phyloP scores from a whole-genome alignment of 1,140 invertebrate genomes.

The Eumaeus atala region DNA sequence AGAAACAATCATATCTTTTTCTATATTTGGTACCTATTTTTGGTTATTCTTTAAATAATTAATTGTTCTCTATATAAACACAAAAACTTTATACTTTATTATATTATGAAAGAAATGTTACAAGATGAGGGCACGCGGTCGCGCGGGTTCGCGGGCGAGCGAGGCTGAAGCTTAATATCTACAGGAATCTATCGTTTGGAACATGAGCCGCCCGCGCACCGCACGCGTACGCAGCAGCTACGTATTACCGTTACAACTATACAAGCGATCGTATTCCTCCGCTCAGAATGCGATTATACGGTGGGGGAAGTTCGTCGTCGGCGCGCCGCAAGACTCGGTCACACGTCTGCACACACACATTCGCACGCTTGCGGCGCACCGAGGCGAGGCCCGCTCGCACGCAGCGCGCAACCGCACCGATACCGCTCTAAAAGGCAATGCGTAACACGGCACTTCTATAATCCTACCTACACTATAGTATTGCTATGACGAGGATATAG shows the following conservation, averaged over 20 bases:
- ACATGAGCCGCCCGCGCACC: slow-evolving; percentile 28
- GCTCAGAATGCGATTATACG: slow-evolving; percentile 56
- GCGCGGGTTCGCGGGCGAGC: slow-evolving; percentile 43
- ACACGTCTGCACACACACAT: slow-evolving; percentile 22
- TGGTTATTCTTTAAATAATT: slow-evolving; percentile 68
- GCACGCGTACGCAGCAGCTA: slow-evolving; percentile 22
- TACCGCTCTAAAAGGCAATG: slow-evolving; percentile 26
- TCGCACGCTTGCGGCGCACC: slow-evolving; percentile 23
- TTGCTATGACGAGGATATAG: slow-evolving; percentile 46
- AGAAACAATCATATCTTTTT: slow-evolving; percentile 66
- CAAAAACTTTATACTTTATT: slow-evolving; percentile 72
- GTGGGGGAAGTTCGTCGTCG: slow-evolving; percentile 30
- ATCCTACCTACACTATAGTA: slow-evolving; percentile 51
- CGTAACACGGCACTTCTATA: slow-evolving; percentile 30
- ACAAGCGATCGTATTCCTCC: slow-evolving; percentile 54
- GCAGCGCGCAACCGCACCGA: slow-evolving; percentile 24
- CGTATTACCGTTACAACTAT: slow-evolving; percentile 20
- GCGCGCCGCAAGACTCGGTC: slow-evolving; percentile 17
- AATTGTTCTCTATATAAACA: slow-evolving; percentile 67
- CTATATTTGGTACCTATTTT: slow-evolving; percentile 74
- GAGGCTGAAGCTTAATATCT: slow-evolving; percentile 40
- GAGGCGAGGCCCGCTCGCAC: slow-evolving; percentile 16
- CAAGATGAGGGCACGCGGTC: slow-evolving; percentile 42
- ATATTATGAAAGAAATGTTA: slow-evolving; percentile 71
- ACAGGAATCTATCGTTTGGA: slow-evolving; percentile 38